Percentiles rank a stretch among this genome's conserved stretches.
Evolutionary conservation across 1,140 invertebrate species (phyloP).

Genomic region (Pogonomyrmex californicus): DNA sequence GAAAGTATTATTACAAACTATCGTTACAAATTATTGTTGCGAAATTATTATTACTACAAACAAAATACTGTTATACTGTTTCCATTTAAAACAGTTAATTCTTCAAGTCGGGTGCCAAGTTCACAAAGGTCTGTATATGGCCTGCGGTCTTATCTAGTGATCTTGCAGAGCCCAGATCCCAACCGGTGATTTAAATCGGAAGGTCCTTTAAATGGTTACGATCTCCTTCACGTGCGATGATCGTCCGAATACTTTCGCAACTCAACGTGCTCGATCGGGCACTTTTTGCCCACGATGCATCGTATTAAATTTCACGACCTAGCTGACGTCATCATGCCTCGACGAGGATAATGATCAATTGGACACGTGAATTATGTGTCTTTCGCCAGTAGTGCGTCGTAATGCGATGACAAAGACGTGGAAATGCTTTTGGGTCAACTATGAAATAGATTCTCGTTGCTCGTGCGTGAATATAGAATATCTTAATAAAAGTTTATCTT

Average conservation of each 20-base stretch:
- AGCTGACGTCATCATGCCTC: slow-evolving; percentile 8
- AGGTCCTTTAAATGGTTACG: slow-evolving; percentile 61
- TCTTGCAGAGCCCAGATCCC: not conserved
- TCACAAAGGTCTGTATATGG: not conserved
- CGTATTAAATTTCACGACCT: slow-evolving; percentile 31
- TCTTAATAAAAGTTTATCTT: not conserved
- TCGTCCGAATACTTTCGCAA: slow-evolving; percentile 17
- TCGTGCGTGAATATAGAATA: not conserved
- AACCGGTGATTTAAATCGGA: slow-evolving; percentile 69
- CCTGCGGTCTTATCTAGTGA: not conserved
- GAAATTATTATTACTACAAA: too few species aligned
- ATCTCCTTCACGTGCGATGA: not conserved
- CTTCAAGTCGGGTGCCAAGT: too few species aligned
- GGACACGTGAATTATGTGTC: not conserved
- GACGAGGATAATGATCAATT: slow-evolving; percentile 31
- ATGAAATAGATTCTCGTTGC: not conserved
- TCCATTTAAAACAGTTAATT: too few species aligned
- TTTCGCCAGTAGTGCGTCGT: not conserved
- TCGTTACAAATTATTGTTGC: too few species aligned
- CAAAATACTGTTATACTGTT: too few species aligned
- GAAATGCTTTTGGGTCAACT: not conserved
- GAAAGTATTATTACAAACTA: too few species aligned
- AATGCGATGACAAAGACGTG: not conserved
- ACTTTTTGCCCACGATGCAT: not conserved
- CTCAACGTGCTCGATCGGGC: not conserved